Conservation (phyloP, 2,113 vertebrate species). For the Calyptommatus sinebrachiatus region DNA sequence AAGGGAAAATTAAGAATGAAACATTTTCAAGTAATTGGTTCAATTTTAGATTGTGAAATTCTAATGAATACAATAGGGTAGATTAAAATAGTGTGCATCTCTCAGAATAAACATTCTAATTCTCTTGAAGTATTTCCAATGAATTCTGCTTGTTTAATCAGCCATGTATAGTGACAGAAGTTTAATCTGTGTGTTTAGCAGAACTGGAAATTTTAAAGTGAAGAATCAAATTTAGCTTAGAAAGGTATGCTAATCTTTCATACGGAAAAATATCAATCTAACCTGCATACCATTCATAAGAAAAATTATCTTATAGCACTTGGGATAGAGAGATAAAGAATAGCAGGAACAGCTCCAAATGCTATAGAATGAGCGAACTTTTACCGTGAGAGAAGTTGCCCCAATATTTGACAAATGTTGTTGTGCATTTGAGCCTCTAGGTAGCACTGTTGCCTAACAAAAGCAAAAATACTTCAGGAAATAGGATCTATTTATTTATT, state of each 20-base stretch:
- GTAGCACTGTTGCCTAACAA: constrained; percentile 69
- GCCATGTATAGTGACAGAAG: not conserved
- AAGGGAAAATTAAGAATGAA: not conserved
- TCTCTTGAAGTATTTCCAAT: not conserved
- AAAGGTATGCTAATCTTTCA: not conserved
- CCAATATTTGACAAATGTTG: constrained; percentile 30
- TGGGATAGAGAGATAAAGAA: not conserved
- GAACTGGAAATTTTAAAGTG: not conserved
- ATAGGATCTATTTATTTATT: not conserved
- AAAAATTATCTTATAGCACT: not conserved
- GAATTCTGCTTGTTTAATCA: not conserved
- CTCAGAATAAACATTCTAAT: not conserved
- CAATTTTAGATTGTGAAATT: not conserved
- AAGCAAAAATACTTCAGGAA: constrained; percentile 31
- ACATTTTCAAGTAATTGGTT: too few species aligned
- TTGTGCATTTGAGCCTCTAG: constrained; percentile 67
- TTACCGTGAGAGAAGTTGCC: not conserved
- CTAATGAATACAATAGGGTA: not conserved
- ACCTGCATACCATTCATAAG: not conserved
- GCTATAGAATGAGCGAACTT: not conserved
- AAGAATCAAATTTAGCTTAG: not conserved
- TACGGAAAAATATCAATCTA: not conserved
- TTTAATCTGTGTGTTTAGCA: not conserved
- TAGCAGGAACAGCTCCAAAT: not conserved
- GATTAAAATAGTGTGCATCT: accelerated